Conservation (phyloP, 2,797 vertebrate genomes). For the Perdix hodgsoniae region DNA sequence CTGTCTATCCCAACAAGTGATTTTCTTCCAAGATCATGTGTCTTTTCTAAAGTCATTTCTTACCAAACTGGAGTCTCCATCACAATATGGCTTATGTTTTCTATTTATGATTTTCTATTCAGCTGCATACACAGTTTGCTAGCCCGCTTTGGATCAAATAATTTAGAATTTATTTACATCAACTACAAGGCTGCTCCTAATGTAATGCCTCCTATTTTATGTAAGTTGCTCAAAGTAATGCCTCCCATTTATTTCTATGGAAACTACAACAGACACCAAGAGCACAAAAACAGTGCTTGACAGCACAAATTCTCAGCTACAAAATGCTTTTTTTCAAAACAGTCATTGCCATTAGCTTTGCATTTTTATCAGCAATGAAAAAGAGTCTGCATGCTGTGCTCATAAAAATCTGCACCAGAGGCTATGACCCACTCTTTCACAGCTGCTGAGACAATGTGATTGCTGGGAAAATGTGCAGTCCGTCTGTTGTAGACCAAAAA, state of each 20-base stretch:
- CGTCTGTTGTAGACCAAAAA: background rate
- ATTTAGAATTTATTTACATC: background rate
- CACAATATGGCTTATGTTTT: background rate
- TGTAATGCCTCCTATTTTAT: background rate
- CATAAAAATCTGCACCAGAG: no score
- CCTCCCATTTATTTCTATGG: background rate
- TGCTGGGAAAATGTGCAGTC: no score
- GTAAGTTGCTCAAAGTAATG: no score
- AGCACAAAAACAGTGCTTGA: background rate
- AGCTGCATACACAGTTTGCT: background rate
- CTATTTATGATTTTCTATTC: background rate
- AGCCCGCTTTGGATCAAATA: background rate
- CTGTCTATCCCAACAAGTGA: background rate
- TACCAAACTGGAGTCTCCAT: background rate
- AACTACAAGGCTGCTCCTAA: background rate
- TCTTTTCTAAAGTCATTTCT: background rate
- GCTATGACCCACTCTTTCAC: no score
- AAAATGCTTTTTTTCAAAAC: background rate
- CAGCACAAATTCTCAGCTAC: background rate
- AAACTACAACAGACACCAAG: background rate
- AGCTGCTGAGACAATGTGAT: no score
- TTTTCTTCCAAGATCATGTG: background rate
- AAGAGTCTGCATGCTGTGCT: background rate
- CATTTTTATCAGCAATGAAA: background rate
- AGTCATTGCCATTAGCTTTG: background rate